Conservation (phyloP, 1,140 invertebrate species). For the Ooceraea biroi region DNA sequence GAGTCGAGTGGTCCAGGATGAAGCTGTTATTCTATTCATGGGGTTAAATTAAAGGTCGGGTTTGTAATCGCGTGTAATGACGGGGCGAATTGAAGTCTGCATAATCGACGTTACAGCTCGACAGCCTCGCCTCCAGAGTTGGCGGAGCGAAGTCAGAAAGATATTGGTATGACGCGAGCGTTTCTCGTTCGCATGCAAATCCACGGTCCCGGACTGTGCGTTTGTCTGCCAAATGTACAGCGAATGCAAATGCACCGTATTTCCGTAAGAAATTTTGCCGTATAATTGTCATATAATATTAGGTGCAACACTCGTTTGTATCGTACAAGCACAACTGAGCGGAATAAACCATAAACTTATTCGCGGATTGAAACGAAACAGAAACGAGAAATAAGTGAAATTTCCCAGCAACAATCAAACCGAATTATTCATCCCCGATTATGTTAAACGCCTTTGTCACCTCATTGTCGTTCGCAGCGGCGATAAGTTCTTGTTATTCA, state of each 20-base stretch:
- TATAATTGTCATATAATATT: constrained; percentile 18
- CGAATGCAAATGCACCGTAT: constrained; percentile 36
- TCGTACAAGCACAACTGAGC: background rate
- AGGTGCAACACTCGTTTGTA: background rate
- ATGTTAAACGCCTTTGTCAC: constrained; percentile 4
- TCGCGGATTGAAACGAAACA: background rate
- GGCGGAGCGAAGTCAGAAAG: constrained; percentile 33
- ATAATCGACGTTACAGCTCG: constrained; percentile 65
- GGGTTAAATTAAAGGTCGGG: constrained; percentile 74
- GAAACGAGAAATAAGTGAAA: background rate
- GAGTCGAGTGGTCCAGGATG: constrained; percentile 54
- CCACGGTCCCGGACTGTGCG: background rate
- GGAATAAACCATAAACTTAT: background rate
- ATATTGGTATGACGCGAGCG: constrained; percentile 52
- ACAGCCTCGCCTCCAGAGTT: constrained; percentile 42
- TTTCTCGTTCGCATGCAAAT: constrained; percentile 61
- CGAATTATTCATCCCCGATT: constrained; percentile 19
- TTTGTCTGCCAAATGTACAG: constrained; percentile 46
- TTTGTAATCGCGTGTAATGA: constrained; percentile 75
- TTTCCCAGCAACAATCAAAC: background rate
- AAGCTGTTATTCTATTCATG: constrained; percentile 72
- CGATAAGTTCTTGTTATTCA: constrained; percentile 43
- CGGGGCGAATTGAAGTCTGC: constrained; percentile 71
- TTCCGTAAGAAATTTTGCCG: background rate
- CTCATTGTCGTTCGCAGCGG: background rate